Percentiles rank a stretch among this genome's conserved stretches.
Conservation (phyloP, 2,113 vertebrate species). For the Anhinga anhinga region DNA sequence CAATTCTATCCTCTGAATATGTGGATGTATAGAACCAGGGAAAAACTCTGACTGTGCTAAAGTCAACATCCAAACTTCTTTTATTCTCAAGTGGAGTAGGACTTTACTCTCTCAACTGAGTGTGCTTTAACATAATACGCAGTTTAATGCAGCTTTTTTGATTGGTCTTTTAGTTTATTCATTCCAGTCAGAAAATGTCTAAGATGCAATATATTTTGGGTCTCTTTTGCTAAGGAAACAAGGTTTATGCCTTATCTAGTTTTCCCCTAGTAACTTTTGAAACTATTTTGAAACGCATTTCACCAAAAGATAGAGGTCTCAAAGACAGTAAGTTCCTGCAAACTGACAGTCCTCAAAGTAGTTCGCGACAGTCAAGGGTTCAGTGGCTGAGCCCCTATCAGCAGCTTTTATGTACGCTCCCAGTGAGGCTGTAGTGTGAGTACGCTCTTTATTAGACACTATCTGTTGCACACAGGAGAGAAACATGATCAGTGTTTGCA, state of each 20-base stretch:
- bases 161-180: neutral
- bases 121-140: rapidly evolving
- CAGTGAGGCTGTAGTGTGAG: neutral
- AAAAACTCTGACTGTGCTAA: neutral
- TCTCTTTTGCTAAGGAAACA: neutral
- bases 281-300: neutral
- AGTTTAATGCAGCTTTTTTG: neutral
- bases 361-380: neutral
- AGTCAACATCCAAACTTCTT: neutral
- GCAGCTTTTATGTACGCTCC: neutral
- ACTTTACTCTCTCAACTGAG: neutral
- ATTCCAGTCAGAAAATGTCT: neutral
- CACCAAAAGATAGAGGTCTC: neutral
- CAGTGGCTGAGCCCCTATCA: neutral
- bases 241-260: neutral
- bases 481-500: neutral
- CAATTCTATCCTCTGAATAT: neutral
- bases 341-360: neutral
- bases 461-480: neutral
- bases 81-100: neutral
- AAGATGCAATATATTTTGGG: neutral
- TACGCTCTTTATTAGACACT: neutral
- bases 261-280: neutral
- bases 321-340: neutral
- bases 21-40: neutral